Evolutionary conservation across 2,888 invertebrate species (phyloP), one percentile per base, ranked within the genome.

Genomic region (Dynastes hyllus): DNA sequence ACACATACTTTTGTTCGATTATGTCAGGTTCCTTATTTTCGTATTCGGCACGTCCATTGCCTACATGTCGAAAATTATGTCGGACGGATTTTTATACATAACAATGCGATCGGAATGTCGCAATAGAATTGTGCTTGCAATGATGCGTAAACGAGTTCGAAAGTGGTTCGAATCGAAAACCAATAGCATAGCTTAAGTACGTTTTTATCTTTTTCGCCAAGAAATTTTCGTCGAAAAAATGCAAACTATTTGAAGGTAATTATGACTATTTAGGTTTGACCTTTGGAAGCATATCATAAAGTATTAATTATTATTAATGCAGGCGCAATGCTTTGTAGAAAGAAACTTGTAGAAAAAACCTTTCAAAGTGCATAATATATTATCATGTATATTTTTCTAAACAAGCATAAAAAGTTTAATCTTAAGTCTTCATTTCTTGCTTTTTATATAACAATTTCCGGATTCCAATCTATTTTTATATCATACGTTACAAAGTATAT

Each of bases 21-120:
- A 69, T 69, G 69, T 69, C 69, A 69, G 69, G 13, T 51, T 29
- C 13, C 51, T 51, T 51, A 29, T 51, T 69, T 69, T 69, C 51
- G 69, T 69, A 69, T 69, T 69, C 69, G 5, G 27, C 51, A 69
- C 69, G 50, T 69, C 9, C 29, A 51, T 27, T 40, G 29, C 51
- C 51, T 50, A 51, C 69, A 69, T 51, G 69, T 51, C 29, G 50
- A 69, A 51, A 69, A 69, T 69, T 51, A 69, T 11, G 27, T 69
- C 69, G 27, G 27, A 51, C 13, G 69, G 51, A 51, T 51, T 69
- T 50, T 69, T 13, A 51, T 45, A 45, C 67, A 50, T 37, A 69
- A 27, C 67, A 22, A 69, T 69, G 2, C 29, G 27, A 58, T 22
- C 55, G 55, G 22, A 13, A 8, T 63, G 63, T 63, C 29, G 63